Conservation (phyloP, 1,140 invertebrate genomes). For the Chlorops oryzae region DNA sequence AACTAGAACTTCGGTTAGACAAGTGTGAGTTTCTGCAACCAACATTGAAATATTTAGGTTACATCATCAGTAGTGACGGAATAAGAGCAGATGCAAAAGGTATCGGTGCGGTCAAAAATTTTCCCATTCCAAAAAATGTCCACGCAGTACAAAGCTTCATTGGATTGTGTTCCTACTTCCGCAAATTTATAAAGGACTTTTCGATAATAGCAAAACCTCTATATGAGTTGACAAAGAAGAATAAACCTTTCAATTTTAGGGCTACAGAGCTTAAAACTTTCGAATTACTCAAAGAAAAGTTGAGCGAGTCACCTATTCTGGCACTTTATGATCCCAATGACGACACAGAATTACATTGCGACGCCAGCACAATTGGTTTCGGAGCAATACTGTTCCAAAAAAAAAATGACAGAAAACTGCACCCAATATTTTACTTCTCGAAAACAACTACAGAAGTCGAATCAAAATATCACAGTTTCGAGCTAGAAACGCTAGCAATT, state of each 20-base stretch:
- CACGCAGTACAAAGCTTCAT: constrained; percentile 6
- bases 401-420: constrained; percentile 16
- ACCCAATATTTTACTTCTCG: constrained; percentile 38
- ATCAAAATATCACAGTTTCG: constrained; percentile 35
- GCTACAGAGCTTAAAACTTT: too few species aligned
- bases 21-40: constrained; percentile 21
- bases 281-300: constrained; percentile 2
- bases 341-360: constrained; percentile 15
- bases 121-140: constrained; percentile 8
- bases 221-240: constrained; percentile 9
- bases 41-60: constrained; percentile 19
- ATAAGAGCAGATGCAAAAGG: constrained; percentile 16
- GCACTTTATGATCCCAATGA: constrained; percentile 6
- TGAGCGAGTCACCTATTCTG: not conserved
- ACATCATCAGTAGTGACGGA: constrained; percentile 13
- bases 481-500: constrained; percentile 34
- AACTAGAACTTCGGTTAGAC: constrained; percentile 19
- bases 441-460: constrained; percentile 25
- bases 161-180: constrained; percentile 11
- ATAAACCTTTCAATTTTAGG: constrained; percentile 7
- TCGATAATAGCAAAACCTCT: constrained; percentile 13
- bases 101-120: constrained; percentile 6
- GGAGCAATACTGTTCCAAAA: constrained; percentile 25
- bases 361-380: constrained; percentile 27
- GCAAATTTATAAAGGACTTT: constrained; percentile 11